Evolutionary conservation across 2,888 invertebrate genomes (phyloP), one percentile per base, ranked within the genome.

Genomic region (Drosophila borborema): DNA sequence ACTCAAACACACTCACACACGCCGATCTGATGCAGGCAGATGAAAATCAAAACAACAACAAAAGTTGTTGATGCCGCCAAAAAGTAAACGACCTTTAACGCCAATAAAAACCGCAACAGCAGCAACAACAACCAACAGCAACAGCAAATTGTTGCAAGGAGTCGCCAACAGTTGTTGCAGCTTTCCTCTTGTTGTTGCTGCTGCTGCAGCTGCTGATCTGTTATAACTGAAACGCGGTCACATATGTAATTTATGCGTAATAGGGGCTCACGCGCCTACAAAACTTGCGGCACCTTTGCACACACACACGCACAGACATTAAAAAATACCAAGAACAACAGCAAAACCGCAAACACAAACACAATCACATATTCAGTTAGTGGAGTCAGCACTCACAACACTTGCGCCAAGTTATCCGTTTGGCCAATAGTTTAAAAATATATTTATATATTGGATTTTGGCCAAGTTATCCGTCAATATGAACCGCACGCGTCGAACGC

Each of bases 81-180:
- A 92, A 91, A 92, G 91, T 92, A 91, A 91, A 91, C 91, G 92
- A 91, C 92, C 91, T 91, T 91, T 91, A 90, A 78, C 81, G 88
- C 91, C 91, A 90, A 91, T 90, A 86, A 91, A 89, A 87, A 83
- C 62, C 70, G 73, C 71, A 73, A 65, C 67, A 66, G n/a, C 65
- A 67, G 28, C 59, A 55, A 61, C 63, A 72, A 41, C 65, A 79
- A 62, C 70, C 40, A 82, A 79, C 76, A 73, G 55, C 68, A 71
- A 62, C 70, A 73, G 74, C 69, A 88, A 82, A 86, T 51, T 51
- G 75, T 73, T 76, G 84, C 77, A 77, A 66, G 49, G 49, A 51
- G 49, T 51, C 49, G 49, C 31, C 81, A 82, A 75, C 67, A 48
- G 71, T 68, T 75, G 75, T 82, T 83, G 89, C 90, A 87, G 85